Evolutionary conservation across 2,113 vertebrate species (phyloP), one percentile per base, ranked within the genome.

Genomic region (Microtus pennsylvanicus): DNA sequence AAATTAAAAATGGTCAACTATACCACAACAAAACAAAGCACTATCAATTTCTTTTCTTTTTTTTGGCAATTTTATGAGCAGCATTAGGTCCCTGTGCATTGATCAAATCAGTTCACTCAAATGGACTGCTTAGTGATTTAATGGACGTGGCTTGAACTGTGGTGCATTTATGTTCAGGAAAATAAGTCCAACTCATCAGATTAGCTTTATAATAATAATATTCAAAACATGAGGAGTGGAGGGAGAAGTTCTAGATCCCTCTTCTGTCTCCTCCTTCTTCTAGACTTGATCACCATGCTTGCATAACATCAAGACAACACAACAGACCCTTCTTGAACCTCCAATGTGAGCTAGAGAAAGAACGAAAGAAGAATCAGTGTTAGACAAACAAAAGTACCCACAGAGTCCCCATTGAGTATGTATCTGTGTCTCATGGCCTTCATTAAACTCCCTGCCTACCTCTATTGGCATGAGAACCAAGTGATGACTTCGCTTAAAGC

Each of bases 1-100:
- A 76, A 93, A 42, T n/a, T 33, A 77, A 93, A 94, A 75, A 83
- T 85, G 17, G 92, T 77, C 47, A 91, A 72, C 45, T 82, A 91
- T 95, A 75, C 74, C 52, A 85, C 28, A 87, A 58, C 61, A 63
- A 85, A 92, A 69, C 78, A 50, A 50, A 50, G 12, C 55, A 61
- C 4, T 38, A 7, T 4, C 45, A 47, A 26, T 67, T 61, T 91
- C 50, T 80, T 50, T 50, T 50, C 26, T 67, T 52, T 45, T 45
- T 45, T 91, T 58, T 80, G 69, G 50, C 81, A 21, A 90, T 80
- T 87, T 94, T 10, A 9, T 42, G 52, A n/a, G n/a, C 33, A 92
- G 3, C 52, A 8, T 88, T 81, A 92, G 1, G 8, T 83, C 9
- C 76, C 22, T 92, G 26, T 78, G 58, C 38, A 2, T 52, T 28